Evolutionary conservation across 2,888 invertebrate species (phyloP), one percentile per base, ranked within the genome.

Genomic region (Drosophila longiperda): DNA sequence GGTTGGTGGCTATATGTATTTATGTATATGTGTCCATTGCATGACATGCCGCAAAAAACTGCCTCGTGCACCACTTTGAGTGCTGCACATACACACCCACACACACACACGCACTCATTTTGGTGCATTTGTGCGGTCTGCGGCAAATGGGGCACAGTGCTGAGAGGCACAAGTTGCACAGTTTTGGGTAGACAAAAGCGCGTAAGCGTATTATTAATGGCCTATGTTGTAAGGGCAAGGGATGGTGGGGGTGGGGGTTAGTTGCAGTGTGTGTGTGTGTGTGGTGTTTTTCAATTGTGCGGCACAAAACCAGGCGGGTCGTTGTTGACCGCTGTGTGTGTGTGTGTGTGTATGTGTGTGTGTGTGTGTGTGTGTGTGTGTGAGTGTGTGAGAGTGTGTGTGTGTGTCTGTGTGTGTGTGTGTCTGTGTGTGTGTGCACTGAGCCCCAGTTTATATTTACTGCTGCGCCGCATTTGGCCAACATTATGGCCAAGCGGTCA

Each of bases 171-270:
- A 50, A 36, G 50, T 38, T 48, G 66, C 54, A 59, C 59, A 63
- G 36, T 55, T 79, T 66, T 29, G 76, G 81, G 62, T 73, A 66
- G 71, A 87, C 86, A 88, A 87, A 87, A 90, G 90, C 86, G 80
- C 88, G 82, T 88, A 88, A 88, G 87, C 90, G 90, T 83, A 88
- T 88, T 88, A 88, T 88, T 90, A 83, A 90, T 84, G 83, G 73
- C 71, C 50, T 69, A 72, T 59, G 67, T 69, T 62, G 12, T 7
- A 6, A 2, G 0, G 36, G 26, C 17, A 0, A 15, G 58, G 5
- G 42, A n/a, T n/a, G 23, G 7, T n/a, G 6, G 38, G 26, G 23
- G 17, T 26, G 26, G 26, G 26, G 26, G 26, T 26, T 26, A 2
- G 1, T 20, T 8, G 45, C 3, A 49, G n/a, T 50, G 12, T 2